phyloP scores from a whole-genome alignment of 2,113 vertebrate species.

The Lipotes vexillifer region DNA sequence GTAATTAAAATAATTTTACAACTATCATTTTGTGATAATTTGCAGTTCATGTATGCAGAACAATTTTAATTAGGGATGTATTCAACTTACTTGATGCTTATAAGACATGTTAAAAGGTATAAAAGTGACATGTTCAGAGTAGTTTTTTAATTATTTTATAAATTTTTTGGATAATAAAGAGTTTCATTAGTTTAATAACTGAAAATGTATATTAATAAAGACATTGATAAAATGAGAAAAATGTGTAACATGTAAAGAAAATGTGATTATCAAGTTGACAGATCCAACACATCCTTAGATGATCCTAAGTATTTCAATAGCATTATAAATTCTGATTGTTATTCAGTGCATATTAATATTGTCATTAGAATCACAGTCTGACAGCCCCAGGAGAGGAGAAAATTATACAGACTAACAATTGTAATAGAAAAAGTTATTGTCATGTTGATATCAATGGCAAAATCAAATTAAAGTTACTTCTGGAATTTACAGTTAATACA shows the following conservation, averaged over 20 bases:
- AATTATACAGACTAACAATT: slow-evolving; percentile 72
- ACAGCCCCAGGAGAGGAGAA: slow-evolving; percentile 70
- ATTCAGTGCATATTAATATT: slow-evolving; percentile 75
- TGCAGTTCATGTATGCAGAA: slow-evolving; percentile 58
- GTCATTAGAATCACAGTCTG: slow-evolving; percentile 73
- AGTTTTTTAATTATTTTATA: slow-evolving; percentile 19
- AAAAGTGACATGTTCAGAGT: slow-evolving; percentile 65
- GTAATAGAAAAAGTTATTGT: slow-evolving; percentile 68
- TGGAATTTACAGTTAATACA: slow-evolving; percentile 70
- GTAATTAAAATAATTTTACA: slow-evolving; percentile 58
- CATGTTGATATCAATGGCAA: slow-evolving; percentile 73
- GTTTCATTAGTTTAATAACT: slow-evolving; percentile 62
- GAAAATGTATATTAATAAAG: slow-evolving; percentile 68
- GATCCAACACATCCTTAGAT: slow-evolving; percentile 55
- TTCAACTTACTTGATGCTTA: slow-evolving; percentile 69
- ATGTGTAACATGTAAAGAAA: neutral
- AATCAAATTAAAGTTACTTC: slow-evolving; percentile 77
- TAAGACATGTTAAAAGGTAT: slow-evolving; percentile 63
- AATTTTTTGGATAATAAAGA: slow-evolving; percentile 69
- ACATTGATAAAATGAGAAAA: slow-evolving; percentile 68
- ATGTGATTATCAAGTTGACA: slow-evolving; percentile 62
- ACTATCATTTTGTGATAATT: slow-evolving; percentile 42
- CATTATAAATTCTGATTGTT: slow-evolving; percentile 73
- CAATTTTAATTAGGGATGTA: slow-evolving; percentile 57
- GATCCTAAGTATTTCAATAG: slow-evolving; percentile 71